Conservation (phyloP, 2,797 vertebrate genomes). For the Sorex maritimensis region DNA sequence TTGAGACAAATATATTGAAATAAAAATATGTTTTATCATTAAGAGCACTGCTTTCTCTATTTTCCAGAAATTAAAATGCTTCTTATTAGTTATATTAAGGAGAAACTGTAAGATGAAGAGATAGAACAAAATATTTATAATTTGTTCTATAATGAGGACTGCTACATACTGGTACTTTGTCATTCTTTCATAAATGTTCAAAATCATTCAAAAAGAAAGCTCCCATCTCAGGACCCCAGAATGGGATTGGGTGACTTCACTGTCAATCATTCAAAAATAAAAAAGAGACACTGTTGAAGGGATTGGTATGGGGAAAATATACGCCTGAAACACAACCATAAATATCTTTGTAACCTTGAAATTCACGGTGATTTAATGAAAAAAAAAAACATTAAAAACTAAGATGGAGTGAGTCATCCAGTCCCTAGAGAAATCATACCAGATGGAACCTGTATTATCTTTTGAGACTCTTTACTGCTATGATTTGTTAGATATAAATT, state of each 20-base stretch:
- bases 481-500: constrained; percentile 11
- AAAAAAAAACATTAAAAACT: too few relatives aligned
- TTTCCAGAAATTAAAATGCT: not conserved
- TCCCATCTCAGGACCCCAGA: not conserved
- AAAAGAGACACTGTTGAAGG: not conserved
- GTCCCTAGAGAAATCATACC: not conserved
- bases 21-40: not conserved
- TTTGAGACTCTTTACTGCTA: not conserved
- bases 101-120: constrained; percentile 17
- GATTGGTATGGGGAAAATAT: too few relatives aligned
- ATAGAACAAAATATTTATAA: constrained; percentile 27
- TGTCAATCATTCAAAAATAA: not conserved
- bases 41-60: not conserved
- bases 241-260: not conserved
- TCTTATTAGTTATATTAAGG: not conserved
- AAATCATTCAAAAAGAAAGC: not conserved
- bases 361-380: too few relatives aligned
- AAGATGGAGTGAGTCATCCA: not conserved
- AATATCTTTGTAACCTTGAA: too few relatives aligned
- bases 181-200: not conserved
- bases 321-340: too few relatives aligned
- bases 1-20: not conserved
- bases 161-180: not conserved
- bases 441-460: not conserved
- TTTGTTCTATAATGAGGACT: not conserved